Percentiles rank a stretch among this genome's conserved stretches.
Evolutionary conservation across 2,888 invertebrate species (phyloP).

Genomic region (Microchrysa polita): DNA sequence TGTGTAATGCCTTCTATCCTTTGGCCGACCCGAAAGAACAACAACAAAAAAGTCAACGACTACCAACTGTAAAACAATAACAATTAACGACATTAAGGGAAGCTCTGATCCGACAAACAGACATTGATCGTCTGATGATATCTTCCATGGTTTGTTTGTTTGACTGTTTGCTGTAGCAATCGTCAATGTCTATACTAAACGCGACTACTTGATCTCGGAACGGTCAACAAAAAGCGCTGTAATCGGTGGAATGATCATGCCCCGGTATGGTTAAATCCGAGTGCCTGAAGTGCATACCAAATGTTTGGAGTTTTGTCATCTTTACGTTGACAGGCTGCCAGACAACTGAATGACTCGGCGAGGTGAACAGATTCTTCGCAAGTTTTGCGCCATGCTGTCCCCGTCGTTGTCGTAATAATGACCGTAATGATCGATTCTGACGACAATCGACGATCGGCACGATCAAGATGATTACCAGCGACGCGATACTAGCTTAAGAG

Average conservation of each 20-base stretch:
- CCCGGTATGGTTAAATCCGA: constrained; percentile 40
- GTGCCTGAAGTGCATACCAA: constrained; percentile 43
- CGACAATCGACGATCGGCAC: constrained; percentile 37
- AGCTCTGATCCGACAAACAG: not conserved
- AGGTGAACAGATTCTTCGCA: constrained; percentile 1
- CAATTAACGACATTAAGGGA: constrained; percentile 10
- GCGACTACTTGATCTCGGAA: not conserved
- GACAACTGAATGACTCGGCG: constrained; percentile 23
- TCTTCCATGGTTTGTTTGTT: constrained; percentile 4
- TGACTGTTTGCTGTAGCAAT: constrained; percentile 14
- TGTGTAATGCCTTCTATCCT: not conserved
- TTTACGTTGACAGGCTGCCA: not conserved
- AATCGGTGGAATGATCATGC: constrained; percentile 31
- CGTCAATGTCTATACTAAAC: not conserved
- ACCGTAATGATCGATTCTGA: constrained; percentile 34
- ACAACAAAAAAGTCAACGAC: not conserved
- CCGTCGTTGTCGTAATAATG: no score
- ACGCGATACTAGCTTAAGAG: not conserved
- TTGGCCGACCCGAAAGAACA: not conserved
- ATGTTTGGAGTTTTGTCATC: constrained; percentile 41
- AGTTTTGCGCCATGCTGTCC: not conserved
- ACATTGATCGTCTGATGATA: not conserved
- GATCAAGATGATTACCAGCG: constrained; percentile 24
- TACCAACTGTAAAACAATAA: constrained; percentile 16
- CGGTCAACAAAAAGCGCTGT: constrained; percentile 12